Evolutionary conservation across 2,797 vertebrate genomes (phyloP).

Genomic region (Apogon talboti): DNA sequence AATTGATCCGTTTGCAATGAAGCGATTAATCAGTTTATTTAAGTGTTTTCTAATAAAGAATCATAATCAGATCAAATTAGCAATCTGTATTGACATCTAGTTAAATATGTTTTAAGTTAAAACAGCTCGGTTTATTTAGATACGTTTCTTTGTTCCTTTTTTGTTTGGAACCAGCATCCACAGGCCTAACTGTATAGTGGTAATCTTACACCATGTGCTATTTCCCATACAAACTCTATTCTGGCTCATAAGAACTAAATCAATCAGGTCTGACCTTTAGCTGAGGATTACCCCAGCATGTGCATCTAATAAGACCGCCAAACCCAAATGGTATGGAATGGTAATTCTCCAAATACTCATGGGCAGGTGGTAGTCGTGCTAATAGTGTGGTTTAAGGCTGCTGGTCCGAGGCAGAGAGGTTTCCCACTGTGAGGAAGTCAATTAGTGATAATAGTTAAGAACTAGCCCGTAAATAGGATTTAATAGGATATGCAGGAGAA

Average conservation of each 20-base stretch:
- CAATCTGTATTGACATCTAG: too few relatives aligned
- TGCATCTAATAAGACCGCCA: constrained; percentile 28
- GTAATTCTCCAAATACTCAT: constrained; percentile 19
- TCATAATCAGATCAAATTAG: too few relatives aligned
- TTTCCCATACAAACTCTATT: constrained; percentile 2
- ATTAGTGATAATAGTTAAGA: constrained; percentile 44
- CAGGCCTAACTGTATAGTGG: background rate
- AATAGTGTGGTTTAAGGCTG: constrained; percentile 42
- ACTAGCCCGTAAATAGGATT: constrained; percentile 47
- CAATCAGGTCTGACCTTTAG: constrained; percentile 52
- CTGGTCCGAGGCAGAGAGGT: constrained; percentile 27
- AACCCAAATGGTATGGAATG: constrained; percentile 21
- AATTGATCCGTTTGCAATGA: too few relatives aligned
- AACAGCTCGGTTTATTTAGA: too few relatives aligned
- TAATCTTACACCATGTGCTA: constrained; percentile 1
- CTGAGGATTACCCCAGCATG: constrained; percentile 42
- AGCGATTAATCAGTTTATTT: too few relatives aligned
- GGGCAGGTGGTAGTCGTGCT: constrained; percentile 34
- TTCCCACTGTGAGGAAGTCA: constrained; percentile 55
- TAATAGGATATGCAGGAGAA: constrained; percentile 19
- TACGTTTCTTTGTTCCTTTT: too few relatives aligned
- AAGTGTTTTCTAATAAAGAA: too few relatives aligned
- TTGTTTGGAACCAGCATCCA: background rate
- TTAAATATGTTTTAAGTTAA: too few relatives aligned
- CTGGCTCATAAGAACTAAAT: constrained; percentile 5